Base-by-base conservation (phyloP, 2,113 vertebrate genomes). In the Zosterops japonicus region DNA sequence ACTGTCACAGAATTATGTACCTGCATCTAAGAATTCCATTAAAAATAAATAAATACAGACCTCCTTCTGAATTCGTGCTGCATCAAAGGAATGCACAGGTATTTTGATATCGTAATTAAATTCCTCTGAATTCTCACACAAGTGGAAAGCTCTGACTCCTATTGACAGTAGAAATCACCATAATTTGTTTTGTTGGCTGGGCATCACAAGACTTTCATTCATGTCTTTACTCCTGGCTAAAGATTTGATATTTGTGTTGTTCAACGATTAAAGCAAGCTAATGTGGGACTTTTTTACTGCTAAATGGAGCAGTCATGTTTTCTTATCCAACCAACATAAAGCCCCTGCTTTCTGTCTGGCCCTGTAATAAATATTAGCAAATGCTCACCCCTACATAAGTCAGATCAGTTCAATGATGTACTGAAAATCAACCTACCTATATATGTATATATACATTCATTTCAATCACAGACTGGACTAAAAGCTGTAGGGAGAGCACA, bases 1-100 rank as follows among this genome's bases (percentile, higher is more conserved):
- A 57, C 68, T 57, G 55, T 90, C 68, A 55, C 59, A 90, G 76
- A 93, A 83, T 70, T 95, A 52, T 86, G 64, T 83, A 83, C 59
- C 89, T 93, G 83, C 59, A 52, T 92, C 12, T 70, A 59, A 89
- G 55, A 79, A 90, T 90, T 86, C 39, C 29, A 88, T 94, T 95
- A 90, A 89, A 91, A 92, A 65, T 80, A 92, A 83, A 57, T 39
- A 92, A 83, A 95, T 82, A 83, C 29, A 83, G 55, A 67, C 33
- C 23, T 2, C 80, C 50, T 90, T 10, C 50, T 81, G 64, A 94
- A 89, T 31, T 59, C 19, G 22, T 89, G 35, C 52, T 90, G 42
- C 42, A 67, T 95, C 83, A 93, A 86, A 95, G 35, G 23, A 93
- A 70, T 74, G 50, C 68, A 46, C 55, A 70, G 55, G 55, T 94